Evolutionary conservation across 1,140 invertebrate species (phyloP).

Genomic region (Drosophila subobscura): DNA sequence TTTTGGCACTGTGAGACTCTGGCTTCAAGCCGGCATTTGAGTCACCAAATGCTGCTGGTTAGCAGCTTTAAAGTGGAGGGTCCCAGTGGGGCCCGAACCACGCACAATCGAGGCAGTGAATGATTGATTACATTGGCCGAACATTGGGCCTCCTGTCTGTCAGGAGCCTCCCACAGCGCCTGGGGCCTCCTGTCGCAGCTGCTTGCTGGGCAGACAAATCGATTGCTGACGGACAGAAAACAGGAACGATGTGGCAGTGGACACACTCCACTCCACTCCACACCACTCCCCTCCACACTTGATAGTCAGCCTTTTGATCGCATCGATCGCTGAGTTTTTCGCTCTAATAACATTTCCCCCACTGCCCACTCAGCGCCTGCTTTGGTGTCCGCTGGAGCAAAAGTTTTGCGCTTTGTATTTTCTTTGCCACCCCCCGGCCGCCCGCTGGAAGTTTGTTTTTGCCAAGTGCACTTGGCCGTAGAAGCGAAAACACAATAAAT

Average conservation of each 20-base stretch:
- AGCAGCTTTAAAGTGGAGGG: constrained; percentile 26
- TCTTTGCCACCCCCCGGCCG: no score
- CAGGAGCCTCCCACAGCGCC: background rate
- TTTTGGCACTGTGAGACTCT: no score
- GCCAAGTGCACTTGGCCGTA: constrained; percentile 35
- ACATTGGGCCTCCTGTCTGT: background rate
- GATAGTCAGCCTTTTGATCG: background rate
- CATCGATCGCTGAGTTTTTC: no score
- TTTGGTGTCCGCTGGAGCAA: constrained; percentile 6
- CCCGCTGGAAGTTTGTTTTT: constrained; percentile 35
- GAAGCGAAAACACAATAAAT: constrained; percentile 36
- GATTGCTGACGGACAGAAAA: constrained; percentile 22
- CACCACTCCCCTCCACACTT: background rate
- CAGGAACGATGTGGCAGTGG: background rate
- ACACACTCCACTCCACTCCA: constrained; percentile 13
- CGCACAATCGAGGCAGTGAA: constrained; percentile 5
- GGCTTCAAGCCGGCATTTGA: no score
- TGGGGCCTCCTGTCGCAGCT: constrained; percentile 12
- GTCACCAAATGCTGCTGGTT: no score
- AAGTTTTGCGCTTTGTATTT: constrained; percentile 16
- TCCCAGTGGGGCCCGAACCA: no score
- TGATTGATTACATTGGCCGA: constrained; percentile 37
- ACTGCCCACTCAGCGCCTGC: no score
- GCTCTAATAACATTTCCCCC: no score
- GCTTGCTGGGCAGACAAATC: constrained; percentile 40